phyloP scores from a whole-genome alignment of 2,797 vertebrate genomes.

The Loris lydekkerianus region DNA sequence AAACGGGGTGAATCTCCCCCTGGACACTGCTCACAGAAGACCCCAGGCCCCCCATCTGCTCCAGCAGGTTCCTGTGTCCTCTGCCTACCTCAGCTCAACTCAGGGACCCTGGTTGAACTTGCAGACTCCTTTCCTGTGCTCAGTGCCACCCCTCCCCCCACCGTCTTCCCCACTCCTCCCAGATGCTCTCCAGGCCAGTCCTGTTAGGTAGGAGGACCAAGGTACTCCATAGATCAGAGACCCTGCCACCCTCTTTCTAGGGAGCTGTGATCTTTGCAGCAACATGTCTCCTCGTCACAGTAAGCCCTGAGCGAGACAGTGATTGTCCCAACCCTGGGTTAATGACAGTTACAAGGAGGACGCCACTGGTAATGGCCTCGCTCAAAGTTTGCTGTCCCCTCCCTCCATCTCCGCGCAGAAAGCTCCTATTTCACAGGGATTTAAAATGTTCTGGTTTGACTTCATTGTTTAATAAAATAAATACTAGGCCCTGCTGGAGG shows the following conservation, averaged over 20 bases:
- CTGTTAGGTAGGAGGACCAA: not conserved
- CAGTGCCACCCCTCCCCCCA: not conserved
- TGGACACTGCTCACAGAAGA: too few species aligned
- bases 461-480: not conserved
- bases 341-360: rapidly evolving
- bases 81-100: rapidly evolving
- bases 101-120: rapidly evolving
- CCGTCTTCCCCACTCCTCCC: too few species aligned
- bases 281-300: rapidly evolving
- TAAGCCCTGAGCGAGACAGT: rapidly evolving
- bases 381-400: not conserved
- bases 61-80: not conserved
- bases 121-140: not conserved
- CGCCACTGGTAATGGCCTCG: not conserved
- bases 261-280: rapidly evolving
- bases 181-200: too few species aligned
- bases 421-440: not conserved
- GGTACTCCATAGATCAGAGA: not conserved
- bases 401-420: not conserved
- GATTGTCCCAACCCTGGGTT: rapidly evolving
- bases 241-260: not conserved
- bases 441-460: not conserved
- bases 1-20: not conserved
- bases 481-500: too few species aligned
- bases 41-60: not conserved